Conservation (phyloP, 2,797 vertebrate species). For the Apogon talboti region DNA sequence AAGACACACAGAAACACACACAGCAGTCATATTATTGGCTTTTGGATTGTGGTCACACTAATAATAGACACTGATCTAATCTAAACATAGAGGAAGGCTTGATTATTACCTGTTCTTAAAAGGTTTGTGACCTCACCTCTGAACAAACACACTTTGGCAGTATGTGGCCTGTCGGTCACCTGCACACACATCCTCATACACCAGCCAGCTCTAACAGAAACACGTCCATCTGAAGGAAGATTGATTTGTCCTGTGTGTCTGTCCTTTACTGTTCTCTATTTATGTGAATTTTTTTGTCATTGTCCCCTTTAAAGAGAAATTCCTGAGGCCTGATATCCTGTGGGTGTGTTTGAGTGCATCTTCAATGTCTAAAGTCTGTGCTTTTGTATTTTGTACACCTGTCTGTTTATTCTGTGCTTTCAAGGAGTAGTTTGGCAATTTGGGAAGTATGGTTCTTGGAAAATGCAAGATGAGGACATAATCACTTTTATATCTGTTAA, state of each 20-base stretch:
- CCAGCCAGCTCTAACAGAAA: constrained; percentile 47
- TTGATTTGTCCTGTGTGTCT: constrained; percentile 19
- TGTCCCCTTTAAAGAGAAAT: constrained; percentile 19
- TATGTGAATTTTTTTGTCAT: constrained; percentile 14
- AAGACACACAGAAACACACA: background rate
- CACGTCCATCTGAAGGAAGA: constrained; percentile 33
- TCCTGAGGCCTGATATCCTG: constrained; percentile 13
- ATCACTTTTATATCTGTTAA: too few relatives aligned
- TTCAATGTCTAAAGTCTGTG: constrained; percentile 9
- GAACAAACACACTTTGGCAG: constrained; percentile 19
- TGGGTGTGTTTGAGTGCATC: constrained; percentile 19
- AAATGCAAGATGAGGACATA: too few relatives aligned
- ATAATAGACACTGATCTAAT: constrained; percentile 13
- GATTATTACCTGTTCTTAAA: constrained; percentile 44
- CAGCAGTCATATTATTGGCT: background rate
- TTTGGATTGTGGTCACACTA: constrained; percentile 8
- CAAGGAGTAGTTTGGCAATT: background rate
- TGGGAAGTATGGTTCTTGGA: too few relatives aligned
- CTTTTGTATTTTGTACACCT: constrained; percentile 21
- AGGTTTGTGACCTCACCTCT: constrained; percentile 32
- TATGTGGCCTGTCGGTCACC: constrained; percentile 15
- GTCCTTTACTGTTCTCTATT: constrained; percentile 26
- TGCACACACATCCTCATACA: constrained; percentile 38
- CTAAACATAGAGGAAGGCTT: constrained; percentile 44
- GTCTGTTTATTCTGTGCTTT: constrained; percentile 12